Evolutionary conservation across 2,888 invertebrate species (phyloP).

Genomic region (Eupithecia centaureata): DNA sequence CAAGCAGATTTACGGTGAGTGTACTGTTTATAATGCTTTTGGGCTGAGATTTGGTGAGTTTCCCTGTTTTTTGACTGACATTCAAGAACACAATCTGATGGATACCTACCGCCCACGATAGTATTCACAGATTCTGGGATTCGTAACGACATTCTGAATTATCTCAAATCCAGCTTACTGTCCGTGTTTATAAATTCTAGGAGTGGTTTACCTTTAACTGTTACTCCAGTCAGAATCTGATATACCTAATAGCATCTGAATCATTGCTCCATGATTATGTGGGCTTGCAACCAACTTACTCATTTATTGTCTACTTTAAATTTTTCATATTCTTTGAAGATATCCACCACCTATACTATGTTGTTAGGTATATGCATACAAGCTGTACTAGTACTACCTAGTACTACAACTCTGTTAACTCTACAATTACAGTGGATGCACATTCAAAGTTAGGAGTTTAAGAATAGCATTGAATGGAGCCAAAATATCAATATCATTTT

Average conservation of each 20-base stretch:
- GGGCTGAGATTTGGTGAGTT: background rate
- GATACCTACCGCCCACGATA: constrained; percentile 52
- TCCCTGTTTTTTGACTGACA: background rate
- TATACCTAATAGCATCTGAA: background rate
- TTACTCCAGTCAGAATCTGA: background rate
- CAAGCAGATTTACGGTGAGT: constrained; percentile 79
- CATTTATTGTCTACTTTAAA: too few species aligned
- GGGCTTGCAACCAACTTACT: background rate
- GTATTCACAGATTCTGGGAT: constrained; percentile 18
- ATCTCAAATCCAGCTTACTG: background rate
- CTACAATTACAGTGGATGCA: background rate
- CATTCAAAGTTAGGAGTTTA: background rate
- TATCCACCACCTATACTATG: background rate
- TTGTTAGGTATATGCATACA: background rate
- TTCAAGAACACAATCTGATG: background rate
- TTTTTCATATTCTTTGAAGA: background rate
- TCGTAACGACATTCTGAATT: background rate
- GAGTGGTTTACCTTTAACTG: background rate
- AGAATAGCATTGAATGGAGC: background rate
- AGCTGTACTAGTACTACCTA: too few species aligned
- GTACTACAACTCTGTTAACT: background rate
- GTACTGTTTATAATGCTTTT: constrained; percentile 33
- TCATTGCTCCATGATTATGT: background rate
- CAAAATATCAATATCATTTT: background rate
- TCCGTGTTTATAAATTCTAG: background rate